Evolutionary conservation across 2,888 invertebrate genomes (phyloP).

Genomic region (Brachylomia viminalis): DNA sequence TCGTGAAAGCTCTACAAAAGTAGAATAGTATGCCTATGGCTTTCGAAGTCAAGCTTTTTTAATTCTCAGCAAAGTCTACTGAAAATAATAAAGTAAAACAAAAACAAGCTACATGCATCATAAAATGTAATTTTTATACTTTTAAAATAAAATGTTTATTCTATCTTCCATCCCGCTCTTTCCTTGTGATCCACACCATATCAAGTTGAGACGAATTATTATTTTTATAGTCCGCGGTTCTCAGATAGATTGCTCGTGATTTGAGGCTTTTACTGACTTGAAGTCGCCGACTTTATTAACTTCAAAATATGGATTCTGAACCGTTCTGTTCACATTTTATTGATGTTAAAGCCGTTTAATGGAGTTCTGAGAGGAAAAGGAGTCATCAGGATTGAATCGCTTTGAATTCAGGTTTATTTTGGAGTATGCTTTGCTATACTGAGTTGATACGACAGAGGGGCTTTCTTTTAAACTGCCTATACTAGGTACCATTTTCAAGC

Average conservation of each 20-base stretch:
- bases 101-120: background rate
- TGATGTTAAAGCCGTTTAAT: slow-evolving; percentile 26
- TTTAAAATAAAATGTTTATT: slow-evolving; percentile 5
- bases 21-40: no score
- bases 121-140: background rate
- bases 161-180: slow-evolving; percentile 12
- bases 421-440: background rate
- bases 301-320: slow-evolving; percentile 63
- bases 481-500: no score
- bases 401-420: background rate
- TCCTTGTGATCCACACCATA: slow-evolving; percentile 32
- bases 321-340: slow-evolving; percentile 48
- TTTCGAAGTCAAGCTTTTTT: background rate
- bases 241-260: slow-evolving; percentile 87
- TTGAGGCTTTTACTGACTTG: slow-evolving; percentile 83
- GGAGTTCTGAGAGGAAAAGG: slow-evolving; percentile 8
- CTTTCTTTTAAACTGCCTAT: no score
- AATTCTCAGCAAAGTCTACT: background rate
- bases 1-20: no score
- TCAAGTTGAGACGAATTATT: slow-evolving; percentile 85
- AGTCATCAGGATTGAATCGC: slow-evolving; percentile 4
- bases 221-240: slow-evolving; percentile 87
- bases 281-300: slow-evolving; percentile 76
- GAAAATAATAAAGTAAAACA: background rate
- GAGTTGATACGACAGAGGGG: no score